Conservation (phyloP, 2,797 vertebrate genomes). For the Enteromius unitaeniatus region DNA sequence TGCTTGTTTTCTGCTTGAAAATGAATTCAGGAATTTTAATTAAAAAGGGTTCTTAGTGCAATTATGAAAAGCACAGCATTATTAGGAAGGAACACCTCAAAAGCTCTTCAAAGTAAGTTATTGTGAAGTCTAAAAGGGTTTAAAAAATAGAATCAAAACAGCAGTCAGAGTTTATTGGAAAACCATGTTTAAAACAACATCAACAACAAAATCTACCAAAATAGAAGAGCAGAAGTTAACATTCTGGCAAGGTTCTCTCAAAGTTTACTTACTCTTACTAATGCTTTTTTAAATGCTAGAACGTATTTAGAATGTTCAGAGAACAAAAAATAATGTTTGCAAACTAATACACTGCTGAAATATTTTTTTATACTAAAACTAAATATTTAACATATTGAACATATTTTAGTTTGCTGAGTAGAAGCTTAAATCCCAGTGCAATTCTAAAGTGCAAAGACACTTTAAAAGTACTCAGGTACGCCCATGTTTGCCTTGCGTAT, state of each 20-base stretch:
- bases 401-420: not conserved
- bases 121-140: not conserved
- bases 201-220: not conserved
- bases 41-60: not conserved
- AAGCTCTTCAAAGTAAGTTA: not conserved
- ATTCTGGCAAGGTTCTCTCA: not conserved
- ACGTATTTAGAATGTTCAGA: not conserved
- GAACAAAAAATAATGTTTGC: not conserved
- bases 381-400: not conserved
- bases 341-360: not conserved
- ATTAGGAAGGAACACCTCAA: not conserved
- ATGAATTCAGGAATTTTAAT: not conserved
- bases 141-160: not conserved
- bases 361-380: not conserved
- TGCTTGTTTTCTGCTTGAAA: not conserved
- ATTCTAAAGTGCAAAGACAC: constrained; percentile 19
- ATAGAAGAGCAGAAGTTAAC: not conserved
- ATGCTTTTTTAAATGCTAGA: not conserved
- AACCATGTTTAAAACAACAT: not conserved
- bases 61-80: not conserved
- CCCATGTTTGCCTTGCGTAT: constrained; percentile 74
- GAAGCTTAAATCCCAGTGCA: not conserved
- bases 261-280: not conserved
- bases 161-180: not conserved
- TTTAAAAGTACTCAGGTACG: constrained; percentile 52